Base-by-base conservation (phyloP, 2,888 invertebrate species). In the Acanthococcus lagerstroemiae region DNA sequence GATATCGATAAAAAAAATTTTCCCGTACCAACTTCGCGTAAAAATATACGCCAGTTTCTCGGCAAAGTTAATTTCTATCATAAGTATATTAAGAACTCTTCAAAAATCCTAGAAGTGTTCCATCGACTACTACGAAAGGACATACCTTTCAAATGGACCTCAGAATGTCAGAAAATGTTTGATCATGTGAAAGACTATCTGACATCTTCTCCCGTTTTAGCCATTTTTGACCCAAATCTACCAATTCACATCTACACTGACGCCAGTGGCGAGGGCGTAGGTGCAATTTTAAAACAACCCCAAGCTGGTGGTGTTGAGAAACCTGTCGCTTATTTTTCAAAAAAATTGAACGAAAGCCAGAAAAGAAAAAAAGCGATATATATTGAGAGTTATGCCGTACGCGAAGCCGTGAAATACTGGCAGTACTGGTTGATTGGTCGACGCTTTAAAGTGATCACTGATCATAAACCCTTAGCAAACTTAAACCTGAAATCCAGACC, bases 241-340 rank as follows among this genome's bases (percentile, higher is more conserved):
- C 69, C 68, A 57, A 69, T 69, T 57, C 60, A 66, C 24, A 70
- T 70, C 44, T 68, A 66, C 44, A 70, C 71, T 54, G 69, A 71
- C 70, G 71, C 69, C 17, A 61, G 58, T 52, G 55, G 69, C 19
- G 45, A 70, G 61, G 72, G 71, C 19, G 25, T 72, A n/a, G 71
- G 70, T 7, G 70, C 70, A 66, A 67, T 69, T 30, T 58, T 71
- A 24, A 72, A 72, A 68, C 71, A 72, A 52, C 50, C 52, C 58
- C 69, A 72, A 55, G 1, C n/a, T 55, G 66, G 70, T 68, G 67
- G 65, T 21, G 24, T 65, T 61, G 65, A 50, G 69, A 67, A 60
- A 46, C 44, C 70, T 24, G 70, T 70, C 55, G 71, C 70, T n/a
- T 71, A 67, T 56, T 71, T 70, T 57, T 71, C 71, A 65, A 70